Evolutionary conservation across 2,797 vertebrate species (phyloP).

Genomic region (Lophius americanus): DNA sequence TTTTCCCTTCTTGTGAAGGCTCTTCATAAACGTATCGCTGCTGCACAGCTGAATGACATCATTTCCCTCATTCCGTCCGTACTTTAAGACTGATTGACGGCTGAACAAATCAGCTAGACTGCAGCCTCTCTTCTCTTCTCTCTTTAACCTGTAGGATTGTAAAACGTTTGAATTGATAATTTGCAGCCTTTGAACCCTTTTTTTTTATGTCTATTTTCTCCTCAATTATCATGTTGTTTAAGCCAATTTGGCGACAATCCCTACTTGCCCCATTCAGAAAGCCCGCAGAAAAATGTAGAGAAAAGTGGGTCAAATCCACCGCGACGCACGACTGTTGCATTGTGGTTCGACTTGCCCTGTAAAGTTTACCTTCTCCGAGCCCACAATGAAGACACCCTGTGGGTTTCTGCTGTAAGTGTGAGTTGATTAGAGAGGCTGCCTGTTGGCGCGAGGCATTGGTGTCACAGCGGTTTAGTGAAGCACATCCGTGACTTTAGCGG

Average conservation of each 20-base stretch:
- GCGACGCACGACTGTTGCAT: constrained; percentile 14
- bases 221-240: constrained; percentile 28
- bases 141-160: constrained; percentile 37
- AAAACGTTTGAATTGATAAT: constrained; percentile 45
- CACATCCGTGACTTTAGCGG: constrained; percentile 18
- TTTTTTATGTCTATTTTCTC: constrained; percentile 24
- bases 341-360: constrained; percentile 18
- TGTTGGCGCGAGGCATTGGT: constrained; percentile 11
- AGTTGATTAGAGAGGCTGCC: constrained; percentile 15
- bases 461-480: constrained; percentile 11
- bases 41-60: constrained; percentile 16
- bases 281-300: constrained; percentile 1
- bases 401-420: constrained; percentile 15
- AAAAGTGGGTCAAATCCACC: constrained; percentile 35
- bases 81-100: constrained; percentile 56
- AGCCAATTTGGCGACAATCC: constrained; percentile 18
- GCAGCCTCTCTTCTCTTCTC: constrained; percentile 42
- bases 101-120: constrained; percentile 38
- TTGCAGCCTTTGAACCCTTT: constrained; percentile 28
- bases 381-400: constrained; percentile 37
- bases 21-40: constrained; percentile 25
- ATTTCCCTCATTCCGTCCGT: constrained; percentile 15
- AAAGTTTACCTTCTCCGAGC: constrained; percentile 23
- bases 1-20: neutral
- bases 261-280: neutral